Evolutionary conservation across 2,797 vertebrate genomes (phyloP).

Genomic region (Bradypus variegatus): DNA sequence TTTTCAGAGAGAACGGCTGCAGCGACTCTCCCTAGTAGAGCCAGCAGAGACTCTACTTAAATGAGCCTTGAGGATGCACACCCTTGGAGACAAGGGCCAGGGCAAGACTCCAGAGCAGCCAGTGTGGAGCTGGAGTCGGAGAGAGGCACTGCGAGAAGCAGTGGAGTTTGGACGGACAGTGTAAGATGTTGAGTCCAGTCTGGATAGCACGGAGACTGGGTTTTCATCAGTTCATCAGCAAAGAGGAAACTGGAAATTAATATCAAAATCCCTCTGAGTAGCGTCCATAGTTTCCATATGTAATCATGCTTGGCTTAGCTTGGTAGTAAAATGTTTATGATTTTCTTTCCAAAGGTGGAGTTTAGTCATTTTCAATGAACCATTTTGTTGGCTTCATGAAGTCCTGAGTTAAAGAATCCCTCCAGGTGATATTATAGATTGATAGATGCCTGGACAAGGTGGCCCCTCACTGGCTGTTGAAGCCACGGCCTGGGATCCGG

Average conservation of each 20-base stretch:
- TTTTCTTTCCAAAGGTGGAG: slow-evolving; percentile 66
- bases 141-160: accelerated
- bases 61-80: not conserved
- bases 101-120: not conserved
- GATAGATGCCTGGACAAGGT: not conserved
- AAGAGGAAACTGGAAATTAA: slow-evolving; percentile 67
- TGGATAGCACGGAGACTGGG: slow-evolving; percentile 35
- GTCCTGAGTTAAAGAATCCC: slow-evolving; percentile 37
- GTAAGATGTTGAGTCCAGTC: slow-evolving; percentile 1
- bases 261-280: slow-evolving; percentile 64
- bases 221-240: slow-evolving; percentile 59
- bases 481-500: not conserved
- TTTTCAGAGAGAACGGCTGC: not conserved
- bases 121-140: accelerated
- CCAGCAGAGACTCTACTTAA: not conserved
- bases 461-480: not conserved
- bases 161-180: not conserved
- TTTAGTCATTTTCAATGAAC: slow-evolving; percentile 65
- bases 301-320: slow-evolving; percentile 64
- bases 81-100: not conserved
- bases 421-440: slow-evolving; percentile 28
- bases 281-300: slow-evolving; percentile 65
- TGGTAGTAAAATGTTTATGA: slow-evolving; percentile 68
- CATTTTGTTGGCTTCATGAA: slow-evolving; percentile 62
- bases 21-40: not conserved